Conservation (phyloP, 2,113 vertebrate species). For the Blennius ocellaris region DNA sequence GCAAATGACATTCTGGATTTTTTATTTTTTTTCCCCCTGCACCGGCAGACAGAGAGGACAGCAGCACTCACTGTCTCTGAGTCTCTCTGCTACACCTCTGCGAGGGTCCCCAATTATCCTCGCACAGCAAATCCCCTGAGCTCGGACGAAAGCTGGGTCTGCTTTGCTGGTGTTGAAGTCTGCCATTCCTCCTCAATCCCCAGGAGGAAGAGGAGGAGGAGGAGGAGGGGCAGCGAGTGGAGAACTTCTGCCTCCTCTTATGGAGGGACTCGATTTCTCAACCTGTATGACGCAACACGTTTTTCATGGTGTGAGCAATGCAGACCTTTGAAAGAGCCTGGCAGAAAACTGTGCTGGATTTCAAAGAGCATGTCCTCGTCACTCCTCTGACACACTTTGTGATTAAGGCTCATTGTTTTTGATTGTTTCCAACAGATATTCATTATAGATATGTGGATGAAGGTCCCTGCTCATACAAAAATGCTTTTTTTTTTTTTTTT, state of each 20-base stretch:
- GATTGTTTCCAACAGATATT: not conserved
- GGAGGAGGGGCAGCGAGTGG: not conserved
- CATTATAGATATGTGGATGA: not conserved
- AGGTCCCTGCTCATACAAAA: not conserved
- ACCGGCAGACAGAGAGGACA: constrained; percentile 8
- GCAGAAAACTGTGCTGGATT: constrained; percentile 14
- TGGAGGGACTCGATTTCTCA: not conserved
- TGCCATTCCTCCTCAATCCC: constrained; percentile 8
- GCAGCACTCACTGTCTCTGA: not conserved
- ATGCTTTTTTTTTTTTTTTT: too few species aligned
- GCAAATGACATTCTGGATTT: constrained; percentile 1
- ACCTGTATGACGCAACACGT: not conserved
- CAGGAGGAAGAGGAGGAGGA: constrained; percentile 8
- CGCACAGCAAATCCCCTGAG: constrained; percentile 23
- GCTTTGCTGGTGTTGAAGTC: constrained; percentile 29
- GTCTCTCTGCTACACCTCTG: constrained; percentile 7
- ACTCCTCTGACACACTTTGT: constrained; percentile 5
- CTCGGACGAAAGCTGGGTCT: constrained; percentile 28
- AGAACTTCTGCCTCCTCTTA: constrained; percentile 18
- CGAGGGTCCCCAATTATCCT: constrained; percentile 28
- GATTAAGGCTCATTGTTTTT: constrained; percentile 34
- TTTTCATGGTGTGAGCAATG: constrained; percentile 4
- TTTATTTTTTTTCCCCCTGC: constrained; percentile 18
- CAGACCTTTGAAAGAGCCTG: constrained; percentile 14
- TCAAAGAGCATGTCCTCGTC: not conserved